Evolutionary conservation across 1,140 invertebrate genomes (phyloP), one percentile per base, ranked within the genome.

Genomic region (Adoxophyes honmai): DNA sequence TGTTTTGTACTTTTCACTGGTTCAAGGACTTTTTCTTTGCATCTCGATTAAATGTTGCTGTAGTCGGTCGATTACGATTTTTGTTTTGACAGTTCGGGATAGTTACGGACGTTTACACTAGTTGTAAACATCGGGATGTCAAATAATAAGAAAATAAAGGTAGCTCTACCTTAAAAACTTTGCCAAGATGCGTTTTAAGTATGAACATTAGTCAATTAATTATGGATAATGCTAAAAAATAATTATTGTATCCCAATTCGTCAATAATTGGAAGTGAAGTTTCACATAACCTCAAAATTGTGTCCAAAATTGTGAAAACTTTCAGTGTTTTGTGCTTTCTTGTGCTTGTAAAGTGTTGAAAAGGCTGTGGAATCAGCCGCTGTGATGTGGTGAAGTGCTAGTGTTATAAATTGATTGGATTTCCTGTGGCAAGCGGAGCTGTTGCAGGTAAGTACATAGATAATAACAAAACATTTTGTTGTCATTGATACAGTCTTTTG

Each of bases 51-150:
- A 48, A 28, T 13, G 9, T 28, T 28, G 2, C 6, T 28, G 6
- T n/a, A 28, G n/a, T 48, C 18, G 42, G 11, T 48, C 10, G 42
- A 48, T 13, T 48, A 48, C 10, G 21, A 28, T 3, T 28, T 28
- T 28, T 28, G 11, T 33, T 48, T 13, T 48, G 42, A 48, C 42
- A 48, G 42, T 48, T 48, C 21, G 18, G 16, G 21, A 33, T 28
- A 48, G 42, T 48, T 11, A 21, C 42, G 42, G 13, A 21, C 42
- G 21, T 33, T 21, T 48, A 48, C 42, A 48, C 42, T 48, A 48
- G 42, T 48, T 48, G 42, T 48, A 48, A 48, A 48, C 42, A 48
- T 48, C 42, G 42, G 42, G 42, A 48, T 48, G 42, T 48, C 42
- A 48, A 48, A 48, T 21, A 48, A 15, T 48, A 21, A 16, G 42